phyloP scores from a whole-genome alignment of 2,797 vertebrate species.

The Thaleichthys pacificus region DNA sequence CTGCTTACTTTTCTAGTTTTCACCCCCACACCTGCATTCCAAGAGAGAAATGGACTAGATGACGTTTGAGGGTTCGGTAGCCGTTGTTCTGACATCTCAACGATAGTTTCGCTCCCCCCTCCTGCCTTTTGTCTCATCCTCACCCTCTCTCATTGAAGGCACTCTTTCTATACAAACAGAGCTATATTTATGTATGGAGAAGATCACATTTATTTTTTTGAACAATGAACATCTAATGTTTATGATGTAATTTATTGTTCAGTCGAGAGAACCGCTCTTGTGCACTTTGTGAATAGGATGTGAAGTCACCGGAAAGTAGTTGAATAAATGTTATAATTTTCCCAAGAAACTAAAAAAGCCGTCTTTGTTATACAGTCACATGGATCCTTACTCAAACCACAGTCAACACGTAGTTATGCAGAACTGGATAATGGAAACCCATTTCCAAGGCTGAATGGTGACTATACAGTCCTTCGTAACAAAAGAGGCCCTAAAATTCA shows the following conservation, averaged over 20 bases:
- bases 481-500: not conserved
- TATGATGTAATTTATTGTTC: not conserved
- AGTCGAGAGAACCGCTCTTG: not conserved
- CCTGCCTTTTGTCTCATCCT: slow-evolving; percentile 33
- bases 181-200: slow-evolving; percentile 37
- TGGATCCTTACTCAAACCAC: slow-evolving; percentile 8
- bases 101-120: slow-evolving; percentile 16
- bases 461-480: not conserved
- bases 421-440: no score
- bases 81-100: slow-evolving; percentile 2
- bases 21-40: not conserved
- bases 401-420: no score
- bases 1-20: slow-evolving; percentile 7
- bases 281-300: slow-evolving; percentile 22
- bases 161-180: slow-evolving; percentile 29
- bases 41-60: slow-evolving; percentile 11
- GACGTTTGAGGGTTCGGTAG: slow-evolving; percentile 15
- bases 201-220: slow-evolving; percentile 48
- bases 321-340: slow-evolving; percentile 54
- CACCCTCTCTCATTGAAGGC: slow-evolving; percentile 27
- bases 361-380: slow-evolving; percentile 2
- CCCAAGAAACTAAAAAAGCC: slow-evolving; percentile 28
- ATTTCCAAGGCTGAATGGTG: not conserved
- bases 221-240: slow-evolving; percentile 38
- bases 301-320: not conserved